These are phyloP conservation scores for Sinocyclocheilus anshuiensis DNA, from an alignment of 2,113 vertebrate genomes.

Conservation along the genomic window DNA sequence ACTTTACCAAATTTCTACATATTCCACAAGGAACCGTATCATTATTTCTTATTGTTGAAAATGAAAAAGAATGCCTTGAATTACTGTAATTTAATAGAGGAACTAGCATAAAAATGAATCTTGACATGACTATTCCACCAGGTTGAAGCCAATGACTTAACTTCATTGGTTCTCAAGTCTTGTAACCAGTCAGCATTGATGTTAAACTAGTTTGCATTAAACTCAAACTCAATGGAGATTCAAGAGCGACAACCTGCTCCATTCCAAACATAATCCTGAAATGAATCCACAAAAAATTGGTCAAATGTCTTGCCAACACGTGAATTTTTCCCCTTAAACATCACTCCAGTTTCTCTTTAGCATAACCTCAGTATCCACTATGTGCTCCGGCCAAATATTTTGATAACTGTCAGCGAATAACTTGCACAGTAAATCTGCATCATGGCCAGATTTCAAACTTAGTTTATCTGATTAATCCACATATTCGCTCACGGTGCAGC, in stretches of 20 bases:
- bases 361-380: constrained; percentile 7
- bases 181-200: not conserved
- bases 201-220: not conserved
- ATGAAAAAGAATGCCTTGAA: not conserved
- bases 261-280: constrained; percentile 1
- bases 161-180: not conserved
- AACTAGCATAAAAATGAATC: not conserved
- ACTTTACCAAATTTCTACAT: not conserved
- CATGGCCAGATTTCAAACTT: constrained; percentile 42
- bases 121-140: too few relatives aligned
- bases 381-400: constrained; percentile 24
- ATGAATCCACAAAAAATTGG: not conserved
- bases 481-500: constrained; percentile 28
- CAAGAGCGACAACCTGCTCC: not conserved
- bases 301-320: not conserved
- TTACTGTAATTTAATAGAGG: not conserved
- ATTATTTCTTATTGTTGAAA: not conserved
- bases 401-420: constrained; percentile 38
- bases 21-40: not conserved
- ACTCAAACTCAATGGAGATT: constrained; percentile 1
- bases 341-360: constrained; percentile 42
- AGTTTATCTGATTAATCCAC: constrained; percentile 41
- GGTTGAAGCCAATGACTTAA: too few relatives aligned
- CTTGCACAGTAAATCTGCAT: constrained; percentile 32
- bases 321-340: not conserved